Percentiles rank a stretch among this genome's conserved stretches.
phyloP scores from a whole-genome alignment of 2,113 vertebrate species.

The Strigops habroptila region DNA sequence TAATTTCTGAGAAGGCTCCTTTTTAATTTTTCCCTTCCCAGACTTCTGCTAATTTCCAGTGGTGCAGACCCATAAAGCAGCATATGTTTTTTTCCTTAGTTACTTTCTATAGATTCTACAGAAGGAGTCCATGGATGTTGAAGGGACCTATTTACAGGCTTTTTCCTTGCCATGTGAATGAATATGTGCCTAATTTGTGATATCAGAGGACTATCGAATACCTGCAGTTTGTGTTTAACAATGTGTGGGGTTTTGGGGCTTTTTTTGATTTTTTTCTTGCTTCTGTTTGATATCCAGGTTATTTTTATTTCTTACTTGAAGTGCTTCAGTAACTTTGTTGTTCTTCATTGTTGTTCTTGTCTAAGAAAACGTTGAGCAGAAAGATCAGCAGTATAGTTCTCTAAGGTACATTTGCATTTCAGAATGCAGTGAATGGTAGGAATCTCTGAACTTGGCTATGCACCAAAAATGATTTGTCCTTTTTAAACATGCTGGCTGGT shows the following conservation, averaged over 20 bases:
- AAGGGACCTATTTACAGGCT: background rate
- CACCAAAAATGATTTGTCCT: background rate
- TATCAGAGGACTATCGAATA: background rate
- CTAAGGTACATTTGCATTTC: background rate
- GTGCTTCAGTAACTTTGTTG: background rate
- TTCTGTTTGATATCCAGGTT: background rate
- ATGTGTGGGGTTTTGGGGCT: background rate
- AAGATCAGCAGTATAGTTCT: background rate
- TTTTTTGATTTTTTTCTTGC: background rate
- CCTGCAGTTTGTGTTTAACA: background rate
- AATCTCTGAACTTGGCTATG: background rate
- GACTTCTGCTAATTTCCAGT: background rate
- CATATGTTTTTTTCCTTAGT: background rate
- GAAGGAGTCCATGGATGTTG: background rate
- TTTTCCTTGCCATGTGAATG: background rate
- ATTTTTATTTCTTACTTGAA: background rate
- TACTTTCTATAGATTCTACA: background rate
- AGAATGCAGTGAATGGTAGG: background rate
- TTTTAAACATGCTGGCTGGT: background rate
- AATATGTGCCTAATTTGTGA: background rate
- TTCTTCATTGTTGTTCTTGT: background rate
- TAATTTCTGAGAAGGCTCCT: background rate
- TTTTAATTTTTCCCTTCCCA: background rate
- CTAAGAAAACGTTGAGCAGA: background rate
- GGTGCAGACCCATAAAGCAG: background rate